Percentiles rank a stretch among this genome's conserved stretches.
Evolutionary conservation across 2,797 vertebrate genomes (phyloP).

Genomic region (Myotis pilosus): DNA sequence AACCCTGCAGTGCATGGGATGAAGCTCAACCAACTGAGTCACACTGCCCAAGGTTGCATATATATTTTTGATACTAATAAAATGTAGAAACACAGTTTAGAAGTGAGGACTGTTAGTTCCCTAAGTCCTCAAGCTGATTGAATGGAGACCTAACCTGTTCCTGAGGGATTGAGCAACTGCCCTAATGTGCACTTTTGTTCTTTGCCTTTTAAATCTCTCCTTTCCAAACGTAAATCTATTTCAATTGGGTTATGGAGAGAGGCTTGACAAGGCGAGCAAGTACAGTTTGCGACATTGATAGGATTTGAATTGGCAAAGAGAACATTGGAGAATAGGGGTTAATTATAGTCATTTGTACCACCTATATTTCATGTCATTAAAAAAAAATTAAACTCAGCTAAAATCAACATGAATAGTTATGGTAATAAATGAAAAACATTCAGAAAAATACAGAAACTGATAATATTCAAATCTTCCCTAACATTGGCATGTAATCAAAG

Average conservation of each 20-base stretch:
- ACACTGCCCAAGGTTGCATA: not conserved
- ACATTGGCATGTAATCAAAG: not conserved
- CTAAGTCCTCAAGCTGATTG: not conserved
- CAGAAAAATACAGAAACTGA: not conserved
- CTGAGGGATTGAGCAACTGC: not conserved
- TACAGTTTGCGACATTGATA: not conserved
- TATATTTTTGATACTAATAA: not conserved
- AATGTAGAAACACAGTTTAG: not conserved
- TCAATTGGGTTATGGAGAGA: not conserved
- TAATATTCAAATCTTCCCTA: not conserved
- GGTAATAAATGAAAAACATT: not conserved
- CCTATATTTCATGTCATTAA: not conserved
- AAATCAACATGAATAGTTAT: not conserved
- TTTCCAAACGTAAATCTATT: not conserved
- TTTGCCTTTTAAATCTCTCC: not conserved
- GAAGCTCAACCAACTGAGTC: not conserved
- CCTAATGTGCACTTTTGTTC: not conserved
- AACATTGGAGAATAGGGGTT: not conserved
- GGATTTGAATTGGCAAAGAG: not conserved
- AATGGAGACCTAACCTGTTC: not conserved
- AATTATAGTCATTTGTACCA: not conserved
- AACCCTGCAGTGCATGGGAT: not conserved
- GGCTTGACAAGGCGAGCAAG: not conserved
- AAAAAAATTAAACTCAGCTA: not conserved
- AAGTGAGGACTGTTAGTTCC: not conserved